These are phyloP conservation scores for Caenorhabditis latens DNA, from an alignment of 1,140 invertebrate genomes.

Conservation along the genomic window DNA sequence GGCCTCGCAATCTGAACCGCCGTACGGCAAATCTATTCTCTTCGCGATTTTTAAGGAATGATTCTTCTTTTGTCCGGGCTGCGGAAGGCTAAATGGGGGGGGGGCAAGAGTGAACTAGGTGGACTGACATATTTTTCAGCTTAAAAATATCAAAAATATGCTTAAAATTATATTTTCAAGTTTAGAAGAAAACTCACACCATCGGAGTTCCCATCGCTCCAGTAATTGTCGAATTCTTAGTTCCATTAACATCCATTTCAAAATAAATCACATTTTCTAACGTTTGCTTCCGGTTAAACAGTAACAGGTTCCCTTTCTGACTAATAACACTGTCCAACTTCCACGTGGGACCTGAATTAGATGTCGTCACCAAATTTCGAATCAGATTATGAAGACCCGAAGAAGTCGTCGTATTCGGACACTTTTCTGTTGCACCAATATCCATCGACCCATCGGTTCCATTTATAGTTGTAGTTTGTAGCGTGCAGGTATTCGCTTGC, in stretches of 20 bases:
- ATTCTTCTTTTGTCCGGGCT: too few species aligned
- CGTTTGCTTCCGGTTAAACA: background rate
- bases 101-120: too few species aligned
- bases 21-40: too few species aligned
- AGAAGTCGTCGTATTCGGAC: background rate
- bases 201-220: background rate
- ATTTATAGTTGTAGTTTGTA: constrained; percentile 35
- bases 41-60: too few species aligned
- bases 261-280: constrained; percentile 24
- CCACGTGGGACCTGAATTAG: background rate
- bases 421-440: background rate
- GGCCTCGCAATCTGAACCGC: too few species aligned
- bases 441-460: background rate
- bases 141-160: too few species aligned
- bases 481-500: constrained; percentile 20
- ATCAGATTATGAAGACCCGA: background rate
- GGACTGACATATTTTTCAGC: too few species aligned
- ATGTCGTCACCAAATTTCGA: constrained; percentile 3
- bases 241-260: background rate
- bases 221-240: background rate
- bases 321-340: background rate
- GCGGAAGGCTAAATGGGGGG: too few species aligned
- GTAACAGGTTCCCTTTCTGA: background rate
- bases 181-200: background rate
- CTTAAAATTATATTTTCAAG: background rate